phyloP scores from a whole-genome alignment of 2,888 invertebrate genomes.

The Pyrgus malvae region DNA sequence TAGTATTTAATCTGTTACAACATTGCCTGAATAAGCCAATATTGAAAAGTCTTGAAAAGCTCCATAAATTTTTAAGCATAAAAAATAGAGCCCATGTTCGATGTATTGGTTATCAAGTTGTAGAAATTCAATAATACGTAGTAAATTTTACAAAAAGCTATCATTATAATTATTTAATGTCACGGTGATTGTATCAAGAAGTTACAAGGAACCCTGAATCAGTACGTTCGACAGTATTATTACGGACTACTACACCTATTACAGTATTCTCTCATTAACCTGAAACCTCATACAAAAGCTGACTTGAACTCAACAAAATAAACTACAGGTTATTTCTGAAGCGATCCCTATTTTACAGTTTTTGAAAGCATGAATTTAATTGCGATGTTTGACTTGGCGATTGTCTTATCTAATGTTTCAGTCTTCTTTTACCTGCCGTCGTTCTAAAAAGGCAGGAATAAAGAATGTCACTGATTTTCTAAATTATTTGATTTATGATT shows the following conservation, averaged over 20 bases:
- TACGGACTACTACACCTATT: constrained; percentile 49
- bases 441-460: too few species aligned
- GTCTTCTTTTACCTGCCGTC: constrained; percentile 16
- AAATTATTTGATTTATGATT: too few species aligned
- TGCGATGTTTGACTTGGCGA: constrained; percentile 44
- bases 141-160: constrained; percentile 26
- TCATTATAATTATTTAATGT: constrained; percentile 1
- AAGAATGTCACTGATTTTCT: too few species aligned
- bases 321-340: constrained; percentile 58
- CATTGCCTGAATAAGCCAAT: constrained; percentile 16
- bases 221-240: constrained; percentile 37
- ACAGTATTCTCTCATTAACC: constrained; percentile 59
- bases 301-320: constrained; percentile 50
- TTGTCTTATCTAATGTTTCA: constrained; percentile 17
- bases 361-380: constrained; percentile 52
- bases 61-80: constrained; percentile 2
- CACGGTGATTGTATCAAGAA: constrained; percentile 5
- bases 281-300: constrained; percentile 54
- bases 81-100: constrained; percentile 21
- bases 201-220: constrained; percentile 28
- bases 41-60: constrained; percentile 7
- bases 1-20: too few species aligned
- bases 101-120: constrained; percentile 16
- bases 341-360: constrained; percentile 60
- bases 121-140: constrained; percentile 4